Evolutionary conservation across 2,113 vertebrate genomes (phyloP).

Genomic region (Microcebus ravelobensis): DNA sequence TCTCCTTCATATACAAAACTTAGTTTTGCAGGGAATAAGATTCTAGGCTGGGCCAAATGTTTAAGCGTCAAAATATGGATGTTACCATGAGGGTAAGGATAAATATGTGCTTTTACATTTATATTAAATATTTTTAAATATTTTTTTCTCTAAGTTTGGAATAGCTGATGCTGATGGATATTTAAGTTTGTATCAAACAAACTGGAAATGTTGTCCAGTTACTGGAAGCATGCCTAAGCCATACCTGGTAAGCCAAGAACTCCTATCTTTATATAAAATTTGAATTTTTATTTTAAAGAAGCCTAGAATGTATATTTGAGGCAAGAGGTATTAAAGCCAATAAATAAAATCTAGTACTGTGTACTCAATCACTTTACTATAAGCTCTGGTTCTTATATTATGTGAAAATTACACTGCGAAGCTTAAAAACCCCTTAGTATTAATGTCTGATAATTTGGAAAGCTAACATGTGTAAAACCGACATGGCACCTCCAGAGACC

Average conservation of each 20-base stretch:
- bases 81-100: not conserved
- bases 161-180: constrained; percentile 97
- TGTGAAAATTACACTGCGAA: constrained; percentile 4
- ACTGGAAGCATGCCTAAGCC: constrained; percentile 93
- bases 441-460: not conserved
- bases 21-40: too few species aligned
- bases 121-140: constrained; percentile 9
- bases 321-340: constrained; percentile 29
- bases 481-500: not conserved
- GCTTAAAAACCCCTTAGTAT: not conserved
- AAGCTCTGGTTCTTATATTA: not conserved
- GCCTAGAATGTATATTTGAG: constrained; percentile 1
- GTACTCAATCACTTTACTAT: not conserved
- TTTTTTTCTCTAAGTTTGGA: constrained; percentile 90
- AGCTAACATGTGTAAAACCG: not conserved
- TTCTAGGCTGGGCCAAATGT: not conserved
- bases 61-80: constrained; percentile 22
- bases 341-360: constrained; percentile 8
- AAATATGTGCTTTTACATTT: not conserved
- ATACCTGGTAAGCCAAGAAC: constrained; percentile 90
- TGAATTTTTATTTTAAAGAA: constrained; percentile 44
- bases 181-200: constrained; percentile 98
- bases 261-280: not conserved
- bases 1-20: too few species aligned
- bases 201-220: constrained; percentile 90